Evolutionary conservation across 2,113 vertebrate species (phyloP).

Genomic region (Bagarius yarrelli): DNA sequence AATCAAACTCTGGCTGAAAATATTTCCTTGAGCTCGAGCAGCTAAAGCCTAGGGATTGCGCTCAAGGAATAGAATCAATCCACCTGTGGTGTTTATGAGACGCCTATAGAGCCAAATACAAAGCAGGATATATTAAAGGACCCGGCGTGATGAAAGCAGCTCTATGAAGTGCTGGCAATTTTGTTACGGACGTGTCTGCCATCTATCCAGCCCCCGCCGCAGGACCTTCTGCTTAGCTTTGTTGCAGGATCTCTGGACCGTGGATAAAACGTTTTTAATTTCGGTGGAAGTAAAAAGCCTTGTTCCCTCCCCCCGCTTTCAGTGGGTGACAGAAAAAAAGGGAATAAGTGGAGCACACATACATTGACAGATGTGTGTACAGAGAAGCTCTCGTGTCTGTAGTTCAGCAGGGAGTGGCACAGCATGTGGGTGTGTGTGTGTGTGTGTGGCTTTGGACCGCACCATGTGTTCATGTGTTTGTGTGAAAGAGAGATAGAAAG

Average conservation of each 20-base stretch:
- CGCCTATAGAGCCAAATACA: slow-evolving; percentile 1
- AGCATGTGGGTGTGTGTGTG: slow-evolving; percentile 27
- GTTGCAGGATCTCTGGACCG: slow-evolving; percentile 9
- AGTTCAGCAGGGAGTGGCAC: slow-evolving; percentile 19
- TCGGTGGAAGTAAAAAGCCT: slow-evolving; percentile 40
- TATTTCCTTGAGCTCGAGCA: slow-evolving; percentile 9
- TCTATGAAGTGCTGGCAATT: slow-evolving; percentile 24
- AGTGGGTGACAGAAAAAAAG: slow-evolving; percentile 6
- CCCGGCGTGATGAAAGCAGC: slow-evolving; percentile 16
- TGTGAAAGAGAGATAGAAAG: slow-evolving; percentile 37
- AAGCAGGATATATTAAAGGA: slow-evolving; percentile 29
- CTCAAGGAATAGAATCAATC: slow-evolving; percentile 20
- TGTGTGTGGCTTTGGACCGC: slow-evolving; percentile 27
- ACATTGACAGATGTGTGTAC: slow-evolving; percentile 43
- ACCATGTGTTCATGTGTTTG: not conserved
- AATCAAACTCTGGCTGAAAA: not conserved
- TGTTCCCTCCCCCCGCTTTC: slow-evolving; percentile 3
- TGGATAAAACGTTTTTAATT: slow-evolving; percentile 28
- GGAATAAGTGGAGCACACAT: slow-evolving; percentile 22
- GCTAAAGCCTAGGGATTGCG: slow-evolving; percentile 15
- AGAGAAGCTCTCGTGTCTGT: slow-evolving; percentile 24
- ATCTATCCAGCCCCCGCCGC: slow-evolving; percentile 18
- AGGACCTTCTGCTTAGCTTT: slow-evolving; percentile 4
- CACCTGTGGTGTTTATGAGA: slow-evolving; percentile 21
- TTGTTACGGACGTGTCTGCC: not conserved